Evolutionary conservation across 2,888 invertebrate species (phyloP).

Genomic region (Thereva nobilitata): DNA sequence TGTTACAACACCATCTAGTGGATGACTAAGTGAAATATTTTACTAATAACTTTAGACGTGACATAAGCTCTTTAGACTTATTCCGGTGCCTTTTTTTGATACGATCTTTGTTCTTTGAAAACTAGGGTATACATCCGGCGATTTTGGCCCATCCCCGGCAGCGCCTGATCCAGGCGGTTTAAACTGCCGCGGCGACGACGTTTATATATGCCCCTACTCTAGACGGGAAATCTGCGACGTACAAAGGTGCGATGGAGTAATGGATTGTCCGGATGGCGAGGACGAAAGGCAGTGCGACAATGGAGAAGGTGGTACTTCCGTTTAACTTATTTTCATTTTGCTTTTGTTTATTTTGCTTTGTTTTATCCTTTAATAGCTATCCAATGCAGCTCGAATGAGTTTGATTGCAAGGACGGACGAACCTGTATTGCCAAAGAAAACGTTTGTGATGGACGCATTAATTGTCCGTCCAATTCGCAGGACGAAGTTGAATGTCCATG

Average conservation of each 20-base stretch:
- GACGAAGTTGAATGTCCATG: too few species aligned
- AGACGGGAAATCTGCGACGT: conserved; percentile 51
- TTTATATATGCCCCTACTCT: conserved; percentile 48
- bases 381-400: too few species aligned
- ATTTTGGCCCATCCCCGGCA: conserved; percentile 22
- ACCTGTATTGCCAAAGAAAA: too few species aligned
- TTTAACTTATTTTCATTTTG: conserved; percentile 30
- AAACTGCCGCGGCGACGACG: conserved; percentile 53
- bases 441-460: too few species aligned
- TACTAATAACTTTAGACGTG: too few species aligned
- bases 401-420: too few species aligned
- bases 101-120: too few species aligned
- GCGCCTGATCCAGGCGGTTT: conserved; percentile 22
- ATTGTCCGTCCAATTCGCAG: too few species aligned
- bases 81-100: too few species aligned
- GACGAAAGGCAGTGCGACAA: conserved; percentile 52
- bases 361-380: not conserved
- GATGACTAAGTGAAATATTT: not conserved
- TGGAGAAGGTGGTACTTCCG: conserved; percentile 13
- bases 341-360: conserved; percentile 19
- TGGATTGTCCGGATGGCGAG: conserved; percentile 54
- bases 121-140: conserved; percentile 33
- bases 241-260: conserved; percentile 50
- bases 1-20: conserved; percentile 36
- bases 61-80: too few species aligned